Conservation (phyloP, 1,140 invertebrate species). For the Apis mellifera region Amel_HAv3.1 CM009942.2:9008001-9008500, state of each 20-base stretch:
- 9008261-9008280: constrained; percentile 43
- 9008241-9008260: constrained; percentile 6
- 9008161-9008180: constrained; percentile 5
- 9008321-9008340: not conserved
- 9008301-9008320: not conserved
- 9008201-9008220: constrained; percentile 22
- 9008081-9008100: not conserved
- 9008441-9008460: too few species aligned
- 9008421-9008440: not conserved
- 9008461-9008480: not conserved
- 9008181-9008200: constrained; percentile 26
- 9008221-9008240: constrained; percentile 50
- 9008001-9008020: not conserved
- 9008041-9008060: constrained; percentile 25
- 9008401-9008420: not conserved
- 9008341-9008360: not conserved
- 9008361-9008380: too few species aligned
- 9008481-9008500: not conserved
- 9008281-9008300: constrained; percentile 24
- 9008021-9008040: not conserved
- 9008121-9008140: constrained; percentile 30
- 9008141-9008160: constrained; percentile 1
- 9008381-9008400: not conserved
- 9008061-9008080: not conserved
- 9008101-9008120: not conserved